Percentiles rank a stretch among this genome's conserved stretches.
Conservation (phyloP, 2,113 vertebrate species). For the Bufo bufo region DNA sequence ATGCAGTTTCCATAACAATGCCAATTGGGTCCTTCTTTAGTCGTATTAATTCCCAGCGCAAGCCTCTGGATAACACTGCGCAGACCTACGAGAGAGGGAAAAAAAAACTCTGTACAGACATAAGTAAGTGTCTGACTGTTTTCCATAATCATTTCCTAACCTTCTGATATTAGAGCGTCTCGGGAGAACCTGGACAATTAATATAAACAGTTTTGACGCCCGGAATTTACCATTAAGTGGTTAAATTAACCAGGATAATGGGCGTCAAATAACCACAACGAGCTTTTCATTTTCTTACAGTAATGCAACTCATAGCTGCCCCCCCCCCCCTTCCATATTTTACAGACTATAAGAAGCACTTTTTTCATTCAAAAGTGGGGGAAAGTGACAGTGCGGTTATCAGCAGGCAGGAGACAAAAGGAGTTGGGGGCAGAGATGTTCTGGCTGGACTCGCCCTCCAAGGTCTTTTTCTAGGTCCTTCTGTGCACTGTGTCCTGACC, state of each 20-base stretch:
- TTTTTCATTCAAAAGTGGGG: too few relatives aligned
- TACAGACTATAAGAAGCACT: too few relatives aligned
- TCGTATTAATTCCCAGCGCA: constrained; percentile 6
- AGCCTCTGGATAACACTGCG: constrained; percentile 1
- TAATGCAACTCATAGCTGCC: constrained; percentile 67
- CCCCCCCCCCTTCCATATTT: background rate
- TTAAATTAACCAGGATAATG: constrained; percentile 74
- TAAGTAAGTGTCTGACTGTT: constrained; percentile 45
- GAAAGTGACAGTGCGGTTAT: too few relatives aligned
- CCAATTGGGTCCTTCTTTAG: constrained; percentile 14
- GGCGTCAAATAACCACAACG: constrained; percentile 66
- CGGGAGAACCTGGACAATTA: constrained; percentile 63
- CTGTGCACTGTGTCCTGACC: too few relatives aligned
- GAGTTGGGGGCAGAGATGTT: too few relatives aligned
- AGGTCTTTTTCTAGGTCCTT: too few relatives aligned
- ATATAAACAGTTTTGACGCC: constrained; percentile 69
- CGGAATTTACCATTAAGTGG: constrained; percentile 67
- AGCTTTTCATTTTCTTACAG: constrained; percentile 69
- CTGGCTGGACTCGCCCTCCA: too few relatives aligned
- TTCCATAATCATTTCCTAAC: constrained; percentile 59
- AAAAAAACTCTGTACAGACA: background rate
- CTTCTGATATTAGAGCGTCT: constrained; percentile 56
- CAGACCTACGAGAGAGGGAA: background rate
- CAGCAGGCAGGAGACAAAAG: too few relatives aligned
- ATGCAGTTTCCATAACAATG: constrained; percentile 47